Evolutionary conservation across 2,888 invertebrate species (phyloP).

Genomic region (Drosophila villosipedis): DNA sequence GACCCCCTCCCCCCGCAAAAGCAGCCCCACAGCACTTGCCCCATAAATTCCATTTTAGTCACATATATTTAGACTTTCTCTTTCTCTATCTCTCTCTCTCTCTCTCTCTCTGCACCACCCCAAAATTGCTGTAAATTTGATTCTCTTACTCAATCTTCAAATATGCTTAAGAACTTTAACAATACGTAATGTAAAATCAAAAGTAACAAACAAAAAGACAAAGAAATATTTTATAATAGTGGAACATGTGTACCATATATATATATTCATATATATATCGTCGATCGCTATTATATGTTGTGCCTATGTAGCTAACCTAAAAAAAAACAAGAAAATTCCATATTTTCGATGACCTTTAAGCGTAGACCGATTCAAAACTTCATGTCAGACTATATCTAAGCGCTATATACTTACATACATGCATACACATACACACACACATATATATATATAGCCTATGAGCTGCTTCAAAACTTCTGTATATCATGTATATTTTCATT

Average conservation of each 20-base stretch:
- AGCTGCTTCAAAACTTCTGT: constrained; percentile 26
- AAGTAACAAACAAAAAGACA: constrained; percentile 6
- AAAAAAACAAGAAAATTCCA: constrained; percentile 11
- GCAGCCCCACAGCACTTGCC: constrained; percentile 49
- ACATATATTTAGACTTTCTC: constrained; percentile 23
- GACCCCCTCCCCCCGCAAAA: background rate
- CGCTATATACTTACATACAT: constrained; percentile 22
- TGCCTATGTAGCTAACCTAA: constrained; percentile 54
- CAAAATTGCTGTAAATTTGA: constrained; percentile 3
- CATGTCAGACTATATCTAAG: constrained; percentile 16
- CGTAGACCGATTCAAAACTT: constrained; percentile 29
- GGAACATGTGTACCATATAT: constrained; percentile 44
- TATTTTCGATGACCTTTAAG: constrained; percentile 65
- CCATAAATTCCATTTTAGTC: constrained; percentile 43
- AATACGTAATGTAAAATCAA: constrained; percentile 38
- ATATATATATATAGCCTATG: constrained; percentile 37
- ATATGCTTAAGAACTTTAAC: constrained; percentile 19
- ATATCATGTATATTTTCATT: constrained; percentile 22
- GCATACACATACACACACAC: background rate
- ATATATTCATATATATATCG: constrained; percentile 38
- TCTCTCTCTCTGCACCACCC: constrained; percentile 1
- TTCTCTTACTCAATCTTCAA: constrained; percentile 1
- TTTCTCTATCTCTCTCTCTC: background rate
- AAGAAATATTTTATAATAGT: constrained; percentile 38
- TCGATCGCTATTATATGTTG: constrained; percentile 59